phyloP scores from a whole-genome alignment of 2,888 invertebrate genomes.

The Allolobophora icterica region DNA sequence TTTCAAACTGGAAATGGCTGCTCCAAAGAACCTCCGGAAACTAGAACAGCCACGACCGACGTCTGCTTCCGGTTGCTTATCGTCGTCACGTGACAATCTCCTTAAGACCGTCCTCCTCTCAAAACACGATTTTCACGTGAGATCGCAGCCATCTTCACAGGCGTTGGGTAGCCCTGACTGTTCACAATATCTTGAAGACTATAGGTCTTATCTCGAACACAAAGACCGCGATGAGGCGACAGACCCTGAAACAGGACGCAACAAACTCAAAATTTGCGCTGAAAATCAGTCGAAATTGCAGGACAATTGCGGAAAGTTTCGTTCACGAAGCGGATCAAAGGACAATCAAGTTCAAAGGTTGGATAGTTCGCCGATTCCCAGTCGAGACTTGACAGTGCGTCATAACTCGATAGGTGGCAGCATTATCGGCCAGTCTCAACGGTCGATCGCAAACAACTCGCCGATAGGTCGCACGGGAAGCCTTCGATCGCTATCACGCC shows the following conservation, averaged over 20 bases:
- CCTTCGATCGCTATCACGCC: background rate
- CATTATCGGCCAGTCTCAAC: background rate
- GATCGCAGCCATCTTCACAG: background rate
- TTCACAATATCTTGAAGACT: background rate
- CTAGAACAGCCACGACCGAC: background rate
- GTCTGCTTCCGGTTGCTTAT: slow-evolving; percentile 11
- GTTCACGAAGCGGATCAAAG: background rate
- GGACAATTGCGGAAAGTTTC: background rate
- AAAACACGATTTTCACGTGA: background rate
- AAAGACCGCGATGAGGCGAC: background rate
- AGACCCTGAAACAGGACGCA: background rate
- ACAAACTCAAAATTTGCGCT: background rate
- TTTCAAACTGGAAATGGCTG: background rate
- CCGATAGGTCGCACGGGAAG: background rate
- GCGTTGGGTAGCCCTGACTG: background rate
- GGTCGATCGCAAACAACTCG: background rate
- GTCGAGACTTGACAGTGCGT: background rate
- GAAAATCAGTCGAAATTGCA: background rate
- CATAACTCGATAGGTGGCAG: background rate
- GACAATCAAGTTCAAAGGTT: background rate
- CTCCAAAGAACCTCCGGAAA: background rate
- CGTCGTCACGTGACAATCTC: background rate
- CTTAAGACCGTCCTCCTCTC: background rate
- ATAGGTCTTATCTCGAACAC: background rate
- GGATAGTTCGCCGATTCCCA: background rate